Evolutionary conservation across 1,140 invertebrate species (phyloP), one percentile per base, ranked within the genome.

Genomic region (Drosophila lacteicornis): DNA sequence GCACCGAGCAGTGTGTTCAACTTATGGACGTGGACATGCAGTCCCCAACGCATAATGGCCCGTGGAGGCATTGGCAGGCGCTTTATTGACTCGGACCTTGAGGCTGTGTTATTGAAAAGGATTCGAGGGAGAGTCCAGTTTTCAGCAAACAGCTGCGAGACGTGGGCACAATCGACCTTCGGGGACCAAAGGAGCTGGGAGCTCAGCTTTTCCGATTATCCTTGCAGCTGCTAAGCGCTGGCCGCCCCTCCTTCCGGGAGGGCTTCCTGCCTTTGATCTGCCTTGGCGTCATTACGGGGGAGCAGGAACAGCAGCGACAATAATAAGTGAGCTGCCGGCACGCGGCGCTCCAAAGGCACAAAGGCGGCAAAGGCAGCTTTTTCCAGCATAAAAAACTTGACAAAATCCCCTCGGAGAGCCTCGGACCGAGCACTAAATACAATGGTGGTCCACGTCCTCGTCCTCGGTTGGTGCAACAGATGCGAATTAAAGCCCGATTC

Each of bases 361-460:
- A 79, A 86, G 82, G 82, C 69, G 66, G 62, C 59, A 76, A 77
- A 75, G 46, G 69, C 57, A 67, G 47, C 60, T 60, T 60, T 60
- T 60, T 22, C 49, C 70, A 19, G 19, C 43, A 40, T 66, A 80
- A 68, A 86, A 68, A 68, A 68, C 62, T 58, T 56, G 25, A 61
- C 58, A 36, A 69, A 73, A 77, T 80, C 63, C 76, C 83, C 57
- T 63, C 43, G 68, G 53, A 70, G 60, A 50, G 55, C 45, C 43
- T 65, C 66, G 82, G 75, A 87, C 82, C 73, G 47, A 58, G 79
- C 82, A 79, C 85, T 86, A 82, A 86, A 83, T 87, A 87, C 83
- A 87, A 87, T 88, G 78, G 84, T 79, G 12, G 30, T 15, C 51
- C 33, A 38, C 17, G 71, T 88, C 75, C 80, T 79, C 45, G 30